Evolutionary conservation across 2,797 vertebrate genomes (phyloP).

Genomic region (Rhabdophis nuchalis): DNA sequence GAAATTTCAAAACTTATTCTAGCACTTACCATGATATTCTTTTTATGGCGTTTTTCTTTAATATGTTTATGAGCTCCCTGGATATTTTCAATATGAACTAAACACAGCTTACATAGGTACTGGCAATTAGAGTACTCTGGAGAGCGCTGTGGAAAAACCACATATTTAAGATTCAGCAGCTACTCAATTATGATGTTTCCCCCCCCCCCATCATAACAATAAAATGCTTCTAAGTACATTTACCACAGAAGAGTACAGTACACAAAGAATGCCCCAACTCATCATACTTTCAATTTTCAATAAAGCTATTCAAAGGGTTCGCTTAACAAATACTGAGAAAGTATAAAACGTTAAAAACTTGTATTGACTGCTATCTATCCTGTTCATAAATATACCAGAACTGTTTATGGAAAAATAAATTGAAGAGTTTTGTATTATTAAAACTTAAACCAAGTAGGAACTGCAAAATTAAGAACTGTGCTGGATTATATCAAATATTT

Average conservation of each 20-base stretch:
- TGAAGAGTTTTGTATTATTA: not conserved
- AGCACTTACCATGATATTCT: constrained; percentile 89
- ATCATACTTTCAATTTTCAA: not conserved
- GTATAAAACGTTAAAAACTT: not conserved
- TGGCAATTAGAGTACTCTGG: constrained; percentile 94
- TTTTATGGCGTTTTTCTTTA: constrained; percentile 98
- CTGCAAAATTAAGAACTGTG: not conserved
- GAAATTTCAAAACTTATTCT: not conserved
- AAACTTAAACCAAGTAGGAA: not conserved
- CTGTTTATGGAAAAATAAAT: not conserved
- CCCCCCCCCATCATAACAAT: constrained; percentile 12
- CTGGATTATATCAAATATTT: too few relatives aligned
- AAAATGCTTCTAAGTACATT: constrained; percentile 30
- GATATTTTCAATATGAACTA: constrained; percentile 96
- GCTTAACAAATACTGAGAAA: not conserved
- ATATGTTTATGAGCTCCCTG: constrained; percentile 98
- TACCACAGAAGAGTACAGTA: not conserved
- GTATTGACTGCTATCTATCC: too few relatives aligned
- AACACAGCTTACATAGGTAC: constrained; percentile 96
- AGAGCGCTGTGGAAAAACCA: constrained; percentile 77
- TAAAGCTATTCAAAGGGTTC: not conserved
- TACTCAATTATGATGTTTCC: not conserved
- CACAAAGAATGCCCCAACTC: not conserved
- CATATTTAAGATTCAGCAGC: constrained; percentile 31
- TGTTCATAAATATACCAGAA: not conserved